Evolutionary conservation across 2,797 vertebrate genomes (phyloP).

Genomic region (Eleutherodactylus coqui): DNA sequence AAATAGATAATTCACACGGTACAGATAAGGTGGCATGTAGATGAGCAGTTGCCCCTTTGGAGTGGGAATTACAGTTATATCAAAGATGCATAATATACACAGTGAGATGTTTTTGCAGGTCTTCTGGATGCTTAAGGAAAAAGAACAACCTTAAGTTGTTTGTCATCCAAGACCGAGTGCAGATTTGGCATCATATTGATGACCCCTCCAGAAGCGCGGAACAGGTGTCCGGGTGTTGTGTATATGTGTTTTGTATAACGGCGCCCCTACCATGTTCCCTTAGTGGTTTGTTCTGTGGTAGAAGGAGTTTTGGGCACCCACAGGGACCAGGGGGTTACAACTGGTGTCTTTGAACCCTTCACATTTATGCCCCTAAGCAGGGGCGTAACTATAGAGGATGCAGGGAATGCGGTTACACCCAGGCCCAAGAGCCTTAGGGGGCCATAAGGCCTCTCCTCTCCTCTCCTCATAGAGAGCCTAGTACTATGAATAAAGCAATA

Average conservation of each 20-base stretch:
- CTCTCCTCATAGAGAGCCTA: too few species aligned
- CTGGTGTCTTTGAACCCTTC: background rate
- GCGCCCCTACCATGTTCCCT: background rate
- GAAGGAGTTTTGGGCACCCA: background rate
- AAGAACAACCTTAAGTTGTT: background rate
- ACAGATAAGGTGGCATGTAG: conserved; percentile 33
- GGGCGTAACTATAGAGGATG: too few species aligned
- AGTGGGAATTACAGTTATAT: conserved; percentile 27
- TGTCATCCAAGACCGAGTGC: conserved; percentile 4
- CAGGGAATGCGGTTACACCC: too few species aligned
- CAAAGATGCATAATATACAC: conserved; percentile 4
- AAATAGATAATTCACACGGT: conserved; percentile 31
- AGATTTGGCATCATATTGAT: background rate
- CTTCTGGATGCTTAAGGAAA: background rate
- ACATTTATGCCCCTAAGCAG: too few species aligned
- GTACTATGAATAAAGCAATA: too few species aligned
- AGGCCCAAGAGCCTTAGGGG: too few species aligned
- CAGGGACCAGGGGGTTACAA: background rate
- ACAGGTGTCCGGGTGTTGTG: background rate
- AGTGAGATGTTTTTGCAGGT: conserved; percentile 4
- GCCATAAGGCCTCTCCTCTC: too few species aligned
- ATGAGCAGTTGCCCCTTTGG: conserved; percentile 32
- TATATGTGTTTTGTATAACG: background rate
- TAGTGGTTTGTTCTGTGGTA: background rate
- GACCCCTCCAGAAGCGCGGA: background rate